Evolutionary conservation across 2,888 invertebrate genomes (phyloP), one percentile per base, ranked within the genome.

Genomic region (Hypselothyrea guttata): DNA sequence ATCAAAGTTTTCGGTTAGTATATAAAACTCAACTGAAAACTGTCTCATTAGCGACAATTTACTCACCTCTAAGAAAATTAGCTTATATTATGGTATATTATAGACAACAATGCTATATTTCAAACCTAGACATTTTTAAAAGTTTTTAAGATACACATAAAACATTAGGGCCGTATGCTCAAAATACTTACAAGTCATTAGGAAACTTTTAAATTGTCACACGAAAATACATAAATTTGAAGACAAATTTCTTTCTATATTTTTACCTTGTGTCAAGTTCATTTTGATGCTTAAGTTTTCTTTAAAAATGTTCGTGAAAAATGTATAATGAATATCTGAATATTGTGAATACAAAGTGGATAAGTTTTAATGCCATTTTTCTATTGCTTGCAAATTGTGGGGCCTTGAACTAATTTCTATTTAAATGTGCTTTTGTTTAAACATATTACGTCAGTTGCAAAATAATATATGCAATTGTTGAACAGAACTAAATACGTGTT

Each of bases 361-460:
- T 22, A 45, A 40, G 54, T 33, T 41, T 16, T 49, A 44, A 22
- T 52, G 54, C 34, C 51, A 55, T 49, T 57, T 51, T 64, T 44
- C 18, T 61, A 67, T 60, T 35, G 64, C 55, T 74, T 68, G 81
- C 81, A 65, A 82, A 79, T 83, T 70, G 65, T 33, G 31, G 62
- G 79, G 75, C 82, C 82, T 83, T 83, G 82, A 83, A 84, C 86
- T 65, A 86, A 84, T 77, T 83, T 86, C 66, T 72, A 73, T 84
- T 79, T 84, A 63, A 84, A 66, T 77, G 71, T 59, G 64, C 51
- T 73, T 63, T 75, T 82, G 64, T 28, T 16, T 16, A 15, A 37
- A 15, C 13, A 37, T 53, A 76, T 78, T 78, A 76, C 83, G 77
- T 78, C 84, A 78, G 47, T 46, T 15, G 12, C 7, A 18, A 40